These are phyloP conservation scores for Helleia helle DNA, from an alignment of 2,888 invertebrate genomes.

Conservation along the genomic window DNA sequence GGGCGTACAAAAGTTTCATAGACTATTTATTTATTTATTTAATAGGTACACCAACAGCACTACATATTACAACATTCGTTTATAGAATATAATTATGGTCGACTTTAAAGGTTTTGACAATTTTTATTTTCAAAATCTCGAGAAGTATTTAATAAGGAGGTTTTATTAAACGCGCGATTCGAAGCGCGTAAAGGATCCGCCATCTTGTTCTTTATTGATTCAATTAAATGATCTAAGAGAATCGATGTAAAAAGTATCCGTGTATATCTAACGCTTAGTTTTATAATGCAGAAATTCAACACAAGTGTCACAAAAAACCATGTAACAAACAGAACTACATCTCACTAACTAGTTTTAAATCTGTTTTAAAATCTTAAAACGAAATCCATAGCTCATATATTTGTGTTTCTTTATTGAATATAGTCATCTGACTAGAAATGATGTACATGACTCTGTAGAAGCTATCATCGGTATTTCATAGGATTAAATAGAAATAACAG, in stretches of 20 bases:
- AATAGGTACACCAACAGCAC: too few relatives aligned
- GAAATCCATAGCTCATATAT: background rate
- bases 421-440: constrained; percentile 69
- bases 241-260: constrained; percentile 9
- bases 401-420: constrained; percentile 36
- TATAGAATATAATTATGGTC: too few relatives aligned
- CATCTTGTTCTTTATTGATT: too few relatives aligned
- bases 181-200: too few relatives aligned
- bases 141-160: too few relatives aligned
- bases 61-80: too few relatives aligned
- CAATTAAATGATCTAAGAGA: too few relatives aligned
- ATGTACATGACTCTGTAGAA: constrained; percentile 24
- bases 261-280: background rate
- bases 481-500: constrained; percentile 39
- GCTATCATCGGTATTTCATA: constrained; percentile 32
- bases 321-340: constrained; percentile 1
- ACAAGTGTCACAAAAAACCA: background rate
- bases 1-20: too few relatives aligned
- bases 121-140: too few relatives aligned
- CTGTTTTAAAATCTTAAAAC: background rate
- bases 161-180: too few relatives aligned
- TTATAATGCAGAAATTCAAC: background rate
- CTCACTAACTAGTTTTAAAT: constrained; percentile 3
- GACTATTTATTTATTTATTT: too few relatives aligned
- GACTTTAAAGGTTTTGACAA: too few relatives aligned